Evolutionary conservation across 1,140 invertebrate species (phyloP), one percentile per base, ranked within the genome.

Genomic region (Elymnias hypermnestra): DNA sequence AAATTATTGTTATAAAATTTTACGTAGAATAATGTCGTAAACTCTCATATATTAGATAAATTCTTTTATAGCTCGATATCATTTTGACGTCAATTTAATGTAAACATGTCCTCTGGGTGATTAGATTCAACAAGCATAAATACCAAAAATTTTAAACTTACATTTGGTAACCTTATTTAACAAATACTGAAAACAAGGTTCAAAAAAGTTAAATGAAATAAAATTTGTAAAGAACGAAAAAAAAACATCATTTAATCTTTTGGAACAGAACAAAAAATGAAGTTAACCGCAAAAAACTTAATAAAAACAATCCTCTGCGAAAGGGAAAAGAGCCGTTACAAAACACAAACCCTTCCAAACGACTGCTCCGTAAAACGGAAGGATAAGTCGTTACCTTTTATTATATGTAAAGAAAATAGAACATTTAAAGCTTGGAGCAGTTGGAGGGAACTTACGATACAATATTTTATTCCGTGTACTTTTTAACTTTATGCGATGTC

Each of bases 351-450:
- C 33, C 33, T 21, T 36, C 33, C n/a, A 19, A 36, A 36, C 29
- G 29, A 33, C 29, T 1, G 31, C 31, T 13, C 13, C 12, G 29
- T 33, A 33, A 33, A 33, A 33, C 14, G 33, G 33, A 36, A 36
- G 33, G 18, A 21, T 36, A 9, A 36, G 18, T 9, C 33, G 33
- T 36, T 36, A 36, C 15, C 17, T 36, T 36, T 36, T 36, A 36
- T 13, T 12, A 19, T 36, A 36, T 36, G 33, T 36, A 36, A 36
- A 36, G 33, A 36, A 36, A 36, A 36, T 19, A 36, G 17, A 36
- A 21, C 33, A 13, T 21, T 36, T 36, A 19, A 36, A n/a, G 18
- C 8, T 10, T 10, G 1, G 7, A 21, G 6, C 19, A 15, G 19
- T 36, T 21, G n/a, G 31, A 12, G 5, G 18, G 33, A n/a, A 36